Base-by-base conservation (phyloP, 2,113 vertebrate species). In the Leptosomus discolor region DNA sequence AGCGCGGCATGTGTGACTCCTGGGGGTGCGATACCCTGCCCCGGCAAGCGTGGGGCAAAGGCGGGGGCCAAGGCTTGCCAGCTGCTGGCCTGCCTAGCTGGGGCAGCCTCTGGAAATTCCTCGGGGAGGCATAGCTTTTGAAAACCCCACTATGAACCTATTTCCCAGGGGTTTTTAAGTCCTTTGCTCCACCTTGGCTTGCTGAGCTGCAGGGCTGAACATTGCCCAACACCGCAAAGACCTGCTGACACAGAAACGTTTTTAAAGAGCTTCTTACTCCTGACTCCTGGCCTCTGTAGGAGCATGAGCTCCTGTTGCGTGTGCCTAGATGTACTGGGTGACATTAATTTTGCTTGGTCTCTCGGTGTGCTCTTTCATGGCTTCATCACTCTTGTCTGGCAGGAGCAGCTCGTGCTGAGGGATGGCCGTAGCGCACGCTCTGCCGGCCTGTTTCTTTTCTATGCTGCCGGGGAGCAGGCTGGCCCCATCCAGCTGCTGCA, bases 341-440 rank as follows among this genome's bases (percentile, higher is more conserved):
- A n/a, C 53, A 22, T 8, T 45, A 27, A 27, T 32, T 51, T 34
- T 2, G 0, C 39, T 77, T 3, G 29, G 32, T 37, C 19, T 68
- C 50, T 74, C 1, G 1, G n/a, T 2, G 0, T 11, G 41, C 11
- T 0, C 37, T 63, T 30, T 2, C 39, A 2, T 2, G 61, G 19
- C 70, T 56, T 6, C 41, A 2, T 57, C 9, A 1, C 36, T 34
- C 45, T 2, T 22, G 20, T 15, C 54, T 11, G 30, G 57, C 67
- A 43, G 71, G 51, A 71, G 46, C 41, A n/a, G 32, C n/a, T n/a
- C 0, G 9, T 50, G 60, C 24, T 2, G 24, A 63, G 41, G 32
- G 61, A 16, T 0, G 2, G 41, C 2, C 6, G 58, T 3, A 26
- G 27, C 3, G 0, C 24, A 6, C 0, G 0, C 43, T 37, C 73